Evolutionary conservation across 2,797 vertebrate species (phyloP), one percentile per base, ranked within the genome.

Genomic region (Falco novaeseelandiae): DNA sequence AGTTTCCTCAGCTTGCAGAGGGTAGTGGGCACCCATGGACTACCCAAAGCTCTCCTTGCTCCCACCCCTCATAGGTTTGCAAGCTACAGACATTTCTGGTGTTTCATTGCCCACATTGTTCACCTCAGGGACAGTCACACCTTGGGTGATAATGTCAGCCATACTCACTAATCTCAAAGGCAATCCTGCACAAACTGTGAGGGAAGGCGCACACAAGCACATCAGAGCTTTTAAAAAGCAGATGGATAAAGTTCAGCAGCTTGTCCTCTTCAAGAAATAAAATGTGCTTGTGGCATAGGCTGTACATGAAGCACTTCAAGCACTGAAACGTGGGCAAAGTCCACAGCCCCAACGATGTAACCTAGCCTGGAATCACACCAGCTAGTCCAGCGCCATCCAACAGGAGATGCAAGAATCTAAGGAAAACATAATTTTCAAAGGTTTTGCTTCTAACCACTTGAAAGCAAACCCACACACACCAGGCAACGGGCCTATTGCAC

Each of bases 291-390:
- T 23, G 29, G 66, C 40, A 63, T 23, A 76, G 40, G 36, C 52
- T 55, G 65, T 8, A 34, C 34, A 9, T 2, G 7, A 72, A 82
- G 67, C 17, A 61, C 54, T 44, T 36, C 55, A 34, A 63, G n/a
- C 1, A 5, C 57, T 32, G 26, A 27, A 76, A 65, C 17, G 18
- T 14, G 32, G 38, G 48, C 67, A 80, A 76, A 23, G 3, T 32
- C 30, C 62, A 22, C 38, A 55, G 26, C 15, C 25, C 69, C 10
- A 8, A 2, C 0, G 5, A 26, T 3, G 6, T 6, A 2, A 25
- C 16, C 61, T 66, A n/a, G n/a, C 46, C 46, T 65, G 85, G 48
- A 90, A 32, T 42, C n/a, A 40, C 4, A 3, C 18, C 42, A 36
- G 26, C 38, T 49, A 26, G 22, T 30, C 51, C 83, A 76, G 23